Evolutionary conservation across 2,113 vertebrate species (phyloP), one percentile per base, ranked within the genome.

Genomic region (Maccullochella peelii): DNA sequence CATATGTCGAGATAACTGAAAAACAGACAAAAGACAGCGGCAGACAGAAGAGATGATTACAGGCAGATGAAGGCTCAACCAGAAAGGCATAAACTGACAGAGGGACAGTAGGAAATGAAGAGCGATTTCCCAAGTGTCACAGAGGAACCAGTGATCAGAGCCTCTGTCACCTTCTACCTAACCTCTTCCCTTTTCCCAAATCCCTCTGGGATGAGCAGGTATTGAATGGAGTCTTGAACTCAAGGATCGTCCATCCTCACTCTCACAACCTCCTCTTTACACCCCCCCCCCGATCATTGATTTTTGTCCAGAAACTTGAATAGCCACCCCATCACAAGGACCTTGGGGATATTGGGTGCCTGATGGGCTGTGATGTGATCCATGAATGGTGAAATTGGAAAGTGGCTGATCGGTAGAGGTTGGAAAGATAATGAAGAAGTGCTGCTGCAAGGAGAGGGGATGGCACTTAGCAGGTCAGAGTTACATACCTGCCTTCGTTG

Each of bases 401-500:
- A 84, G 66, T 44, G 65, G 85, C 74, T 38, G 65, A 69, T 69
- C 68, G 74, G 33, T 80, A 42, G 58, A 68, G 25, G 33, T 55
- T 76, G 47, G 67, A 78, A 27, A 73, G 75, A 84, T 88, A 91
- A 94, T 91, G 85, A 92, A 87, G 83, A 89, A 69, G 73, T 78
- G 80, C 57, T 73, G 80, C 68, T 81, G 62, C 61, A 59, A 76
- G 50, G 55, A 58, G 81, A 73, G 61, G 76, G 68, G 33, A 77
- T 25, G 74, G 40, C 65, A 47, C 38, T 68, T 1, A 20, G 57
- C 49, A 1, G 25, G 79, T 59, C 15, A 4, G 59, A 65, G 86
- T 58, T 57, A 86, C 92, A 42, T n/a, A 94, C 94, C 94, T 97
- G 93, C 97, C 97, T 93, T 98, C 97, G 59, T 97, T 98, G 88